Percentiles rank a stretch among this genome's conserved stretches.
Conservation (phyloP, 2,888 invertebrate genomes). For the Macrophya alboannulata region DNA sequence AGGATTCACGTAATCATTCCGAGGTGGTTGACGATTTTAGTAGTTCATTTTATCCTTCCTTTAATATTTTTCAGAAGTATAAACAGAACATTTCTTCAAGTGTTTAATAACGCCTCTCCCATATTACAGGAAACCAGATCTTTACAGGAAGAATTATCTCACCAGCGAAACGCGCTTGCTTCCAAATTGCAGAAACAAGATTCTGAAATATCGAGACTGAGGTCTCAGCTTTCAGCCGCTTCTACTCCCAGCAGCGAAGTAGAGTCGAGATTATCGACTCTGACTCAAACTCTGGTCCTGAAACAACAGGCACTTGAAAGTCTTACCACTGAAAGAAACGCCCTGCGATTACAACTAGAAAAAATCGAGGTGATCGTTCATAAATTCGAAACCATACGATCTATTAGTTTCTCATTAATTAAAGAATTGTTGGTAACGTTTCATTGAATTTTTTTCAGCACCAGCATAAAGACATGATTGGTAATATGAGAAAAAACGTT, state of each 20-base stretch:
- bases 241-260: slow-evolving; percentile 76
- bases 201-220: slow-evolving; percentile 82
- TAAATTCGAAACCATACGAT: slow-evolving; percentile 59
- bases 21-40: slow-evolving; percentile 68
- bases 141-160: slow-evolving; percentile 82
- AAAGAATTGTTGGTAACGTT: slow-evolving; percentile 59
- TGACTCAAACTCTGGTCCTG: slow-evolving; percentile 92
- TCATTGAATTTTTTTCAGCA: slow-evolving; percentile 77
- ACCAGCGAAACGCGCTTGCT: slow-evolving; percentile 81
- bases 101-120: not conserved
- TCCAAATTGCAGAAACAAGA: slow-evolving; percentile 82
- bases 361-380: slow-evolving; percentile 85
- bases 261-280: slow-evolving; percentile 74
- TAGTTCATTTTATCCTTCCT: not conserved
- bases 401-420: slow-evolving; percentile 68
- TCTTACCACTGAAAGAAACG: slow-evolving; percentile 92
- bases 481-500: slow-evolving; percentile 81
- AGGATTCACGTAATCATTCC: slow-evolving; percentile 76
- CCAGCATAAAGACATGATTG: slow-evolving; percentile 83
- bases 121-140: slow-evolving; percentile 81
- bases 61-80: slow-evolving; percentile 37
- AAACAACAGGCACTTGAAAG: slow-evolving; percentile 94
- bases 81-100: slow-evolving; percentile 5
- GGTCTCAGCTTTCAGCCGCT: slow-evolving; percentile 81
- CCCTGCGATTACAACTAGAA: slow-evolving; percentile 91